These are phyloP conservation scores for Cydia pomonella DNA, from an alignment of 1,140 invertebrate genomes.

Conservation along the genomic window DNA sequence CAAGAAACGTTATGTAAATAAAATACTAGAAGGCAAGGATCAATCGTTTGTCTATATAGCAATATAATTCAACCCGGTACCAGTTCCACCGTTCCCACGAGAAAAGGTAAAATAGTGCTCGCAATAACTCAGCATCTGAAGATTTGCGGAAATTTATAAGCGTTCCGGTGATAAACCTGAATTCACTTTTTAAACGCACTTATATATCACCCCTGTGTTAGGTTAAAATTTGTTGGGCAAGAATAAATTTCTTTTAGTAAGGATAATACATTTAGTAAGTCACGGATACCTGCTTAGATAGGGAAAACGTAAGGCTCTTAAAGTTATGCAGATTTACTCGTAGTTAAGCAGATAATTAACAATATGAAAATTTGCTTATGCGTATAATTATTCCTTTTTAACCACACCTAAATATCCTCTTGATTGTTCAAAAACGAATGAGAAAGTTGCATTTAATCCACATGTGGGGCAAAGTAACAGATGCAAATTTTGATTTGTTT, in stretches of 20 bases:
- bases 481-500: too few relatives aligned
- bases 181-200: constrained; percentile 28
- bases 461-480: too few relatives aligned
- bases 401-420: too few relatives aligned
- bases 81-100: constrained; percentile 35
- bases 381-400: too few relatives aligned
- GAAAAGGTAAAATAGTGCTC: constrained; percentile 36
- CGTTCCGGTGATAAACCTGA: constrained; percentile 22
- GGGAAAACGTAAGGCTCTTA: too few relatives aligned
- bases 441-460: too few relatives aligned
- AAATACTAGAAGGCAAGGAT: neutral
- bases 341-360: too few relatives aligned
- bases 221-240: neutral
- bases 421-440: too few relatives aligned
- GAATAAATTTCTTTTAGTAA: neutral
- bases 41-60: constrained; percentile 38
- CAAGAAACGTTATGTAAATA: neutral
- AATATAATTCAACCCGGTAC: constrained; percentile 44
- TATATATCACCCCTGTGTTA: constrained; percentile 17
- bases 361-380: too few relatives aligned
- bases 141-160: constrained; percentile 36
- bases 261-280: neutral
- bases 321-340: too few relatives aligned
- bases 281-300: too few relatives aligned
- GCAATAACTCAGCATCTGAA: constrained; percentile 41